Percentiles rank a stretch among this genome's conserved stretches.
These are phyloP conservation scores for Dynastes tityus DNA, from an alignment of 2,888 invertebrate species.

Conservation along the genomic window DNA sequence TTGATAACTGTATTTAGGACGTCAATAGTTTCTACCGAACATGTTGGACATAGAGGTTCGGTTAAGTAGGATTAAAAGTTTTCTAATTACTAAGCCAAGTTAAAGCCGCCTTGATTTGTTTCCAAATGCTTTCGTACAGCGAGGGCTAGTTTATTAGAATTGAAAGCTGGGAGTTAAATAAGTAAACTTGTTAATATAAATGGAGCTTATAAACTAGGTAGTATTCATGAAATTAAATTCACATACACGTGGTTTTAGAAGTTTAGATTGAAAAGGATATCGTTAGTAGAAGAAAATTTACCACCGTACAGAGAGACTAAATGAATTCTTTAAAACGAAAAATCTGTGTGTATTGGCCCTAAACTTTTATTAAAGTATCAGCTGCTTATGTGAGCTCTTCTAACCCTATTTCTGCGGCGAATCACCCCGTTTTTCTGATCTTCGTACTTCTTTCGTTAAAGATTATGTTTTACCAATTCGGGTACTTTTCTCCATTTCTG, in stretches of 20 bases:
- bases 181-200: conserved; percentile 37
- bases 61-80: conserved; percentile 47
- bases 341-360: not conserved
- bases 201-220: conserved; percentile 6
- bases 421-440: too few relatives aligned
- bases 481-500: too few relatives aligned
- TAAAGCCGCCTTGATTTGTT: conserved; percentile 46
- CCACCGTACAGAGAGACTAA: too few relatives aligned
- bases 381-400: too few relatives aligned
- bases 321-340: not conserved
- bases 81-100: conserved; percentile 44
- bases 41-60: conserved; percentile 44
- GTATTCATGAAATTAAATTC: not conserved
- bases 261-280: not conserved
- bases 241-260: not conserved
- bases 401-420: too few relatives aligned
- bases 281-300: not conserved
- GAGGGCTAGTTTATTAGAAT: conserved; percentile 38
- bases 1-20: conserved; percentile 42
- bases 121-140: conserved; percentile 32
- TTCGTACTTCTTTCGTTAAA: too few relatives aligned
- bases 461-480: too few relatives aligned
- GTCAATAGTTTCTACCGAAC: conserved; percentile 42
- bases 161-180: conserved; percentile 37
- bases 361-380: too few relatives aligned